phyloP scores from a whole-genome alignment of 2,888 invertebrate species.

The Calameuta filiformis region DNA sequence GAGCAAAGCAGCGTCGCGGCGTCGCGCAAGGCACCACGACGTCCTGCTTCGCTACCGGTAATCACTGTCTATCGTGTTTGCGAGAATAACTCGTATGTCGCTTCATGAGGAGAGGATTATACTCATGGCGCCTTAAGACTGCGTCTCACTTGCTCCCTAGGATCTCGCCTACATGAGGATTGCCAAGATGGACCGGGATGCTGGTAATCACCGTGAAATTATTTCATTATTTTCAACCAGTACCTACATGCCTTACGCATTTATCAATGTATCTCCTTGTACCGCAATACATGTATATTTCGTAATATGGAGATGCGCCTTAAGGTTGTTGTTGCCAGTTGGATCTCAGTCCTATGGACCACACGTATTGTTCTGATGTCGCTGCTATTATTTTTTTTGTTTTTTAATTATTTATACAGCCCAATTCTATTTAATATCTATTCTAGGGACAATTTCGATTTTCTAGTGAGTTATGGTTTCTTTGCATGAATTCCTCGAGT shows the following conservation, averaged over 20 bases:
- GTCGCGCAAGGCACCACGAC: background rate
- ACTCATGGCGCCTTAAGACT: slow-evolving; percentile 14
- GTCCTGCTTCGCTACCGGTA: slow-evolving; percentile 26
- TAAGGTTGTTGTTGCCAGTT: background rate
- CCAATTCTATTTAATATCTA: background rate
- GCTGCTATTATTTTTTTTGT: background rate
- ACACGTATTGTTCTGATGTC: background rate
- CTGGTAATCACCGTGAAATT: slow-evolving; percentile 20
- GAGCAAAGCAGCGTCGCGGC: background rate
- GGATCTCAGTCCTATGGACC: background rate
- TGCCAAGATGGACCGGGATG: background rate
- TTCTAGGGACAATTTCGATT: background rate
- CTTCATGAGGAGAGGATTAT: slow-evolving; percentile 16
- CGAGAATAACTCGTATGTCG: slow-evolving; percentile 17
- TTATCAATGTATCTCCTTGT: background rate
- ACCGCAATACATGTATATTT: background rate
- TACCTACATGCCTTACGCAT: background rate
- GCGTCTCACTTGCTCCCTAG: background rate
- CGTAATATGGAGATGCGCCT: background rate
- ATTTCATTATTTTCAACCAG: slow-evolving; percentile 18
- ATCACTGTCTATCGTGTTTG: slow-evolving; percentile 26
- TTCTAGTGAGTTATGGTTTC: background rate
- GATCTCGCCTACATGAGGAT: background rate
- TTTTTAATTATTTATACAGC: background rate
- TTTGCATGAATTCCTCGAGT: slow-evolving; percentile 13